phyloP scores from a whole-genome alignment of 2,888 invertebrate species.

The Globia sparganii region DNA sequence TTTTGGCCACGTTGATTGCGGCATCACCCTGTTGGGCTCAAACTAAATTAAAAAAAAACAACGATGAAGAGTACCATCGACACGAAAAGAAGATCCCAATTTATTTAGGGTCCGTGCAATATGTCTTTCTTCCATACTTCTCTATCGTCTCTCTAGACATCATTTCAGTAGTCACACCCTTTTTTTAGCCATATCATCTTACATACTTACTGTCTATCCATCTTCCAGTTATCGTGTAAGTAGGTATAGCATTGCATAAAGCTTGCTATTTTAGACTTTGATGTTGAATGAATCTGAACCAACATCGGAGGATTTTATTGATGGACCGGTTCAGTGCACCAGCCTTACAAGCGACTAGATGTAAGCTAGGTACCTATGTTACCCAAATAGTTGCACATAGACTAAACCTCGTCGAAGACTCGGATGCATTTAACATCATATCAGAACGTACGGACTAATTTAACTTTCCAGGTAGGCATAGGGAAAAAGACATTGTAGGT shows the following conservation, averaged over 20 bases:
- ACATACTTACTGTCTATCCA: not conserved
- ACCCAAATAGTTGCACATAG: not conserved
- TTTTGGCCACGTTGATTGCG: too few species aligned
- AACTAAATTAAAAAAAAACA: not conserved
- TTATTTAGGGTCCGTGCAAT: not conserved
- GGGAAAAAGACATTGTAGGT: not conserved
- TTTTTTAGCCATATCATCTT: not conserved
- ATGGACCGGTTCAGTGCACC: constrained; percentile 10
- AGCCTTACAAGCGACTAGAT: not conserved
- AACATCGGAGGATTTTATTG: constrained; percentile 10
- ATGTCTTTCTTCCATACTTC: too few species aligned
- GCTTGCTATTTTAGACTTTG: not conserved
- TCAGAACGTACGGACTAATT: not conserved
- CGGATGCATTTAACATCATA: not conserved
- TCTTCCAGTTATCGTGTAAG: not conserved
- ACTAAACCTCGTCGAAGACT: too few species aligned
- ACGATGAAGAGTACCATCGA: not conserved
- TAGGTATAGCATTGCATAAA: not conserved
- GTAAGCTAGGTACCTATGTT: not conserved
- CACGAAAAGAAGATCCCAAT: not conserved
- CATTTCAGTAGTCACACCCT: not conserved
- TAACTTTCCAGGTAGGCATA: not conserved
- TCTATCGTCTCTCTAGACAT: not conserved
- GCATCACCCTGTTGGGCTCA: not conserved
- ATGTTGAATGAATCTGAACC: not conserved